Conservation (phyloP, 1,140 invertebrate species). For the Penaeus vannamei region DNA sequence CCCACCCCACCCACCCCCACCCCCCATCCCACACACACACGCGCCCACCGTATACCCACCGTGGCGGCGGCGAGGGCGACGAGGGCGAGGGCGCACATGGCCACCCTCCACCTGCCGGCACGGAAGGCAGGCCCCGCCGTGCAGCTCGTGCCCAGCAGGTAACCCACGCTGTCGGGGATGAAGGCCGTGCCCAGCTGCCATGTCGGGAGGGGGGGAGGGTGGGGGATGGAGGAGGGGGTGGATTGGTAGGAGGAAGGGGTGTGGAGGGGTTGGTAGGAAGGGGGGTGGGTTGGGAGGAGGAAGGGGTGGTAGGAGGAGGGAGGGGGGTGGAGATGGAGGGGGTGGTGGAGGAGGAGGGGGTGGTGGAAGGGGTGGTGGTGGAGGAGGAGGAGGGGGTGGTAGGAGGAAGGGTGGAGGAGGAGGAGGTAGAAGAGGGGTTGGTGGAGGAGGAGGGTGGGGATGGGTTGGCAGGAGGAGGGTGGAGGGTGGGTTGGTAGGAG, state of each 20-base stretch:
- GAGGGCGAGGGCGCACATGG: slow-evolving; percentile 77
- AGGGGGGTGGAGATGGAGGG: too few species aligned
- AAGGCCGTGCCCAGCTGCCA: slow-evolving; percentile 87
- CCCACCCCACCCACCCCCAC: not conserved
- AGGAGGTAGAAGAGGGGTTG: too few species aligned
- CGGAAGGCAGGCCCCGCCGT: slow-evolving; percentile 79
- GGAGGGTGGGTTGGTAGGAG: too few species aligned
- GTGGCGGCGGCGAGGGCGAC: slow-evolving; percentile 78
- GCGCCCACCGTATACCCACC: slow-evolving; percentile 71
- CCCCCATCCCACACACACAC: too few species aligned
- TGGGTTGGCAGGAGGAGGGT: too few species aligned
- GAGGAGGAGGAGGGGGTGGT: too few species aligned
- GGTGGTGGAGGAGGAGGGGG: too few species aligned
- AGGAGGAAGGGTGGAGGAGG: too few species aligned
- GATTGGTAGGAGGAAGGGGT: not conserved
- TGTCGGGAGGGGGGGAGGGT: slow-evolving; percentile 72
- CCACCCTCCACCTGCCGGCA: slow-evolving; percentile 78
- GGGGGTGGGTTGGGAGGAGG: not conserved
- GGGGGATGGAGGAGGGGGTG: not conserved
- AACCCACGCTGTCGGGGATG: slow-evolving; percentile 86
- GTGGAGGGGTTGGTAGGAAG: not conserved
- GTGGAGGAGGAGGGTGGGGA: too few species aligned
- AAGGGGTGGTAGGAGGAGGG: too few species aligned
- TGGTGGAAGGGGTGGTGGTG: too few species aligned
- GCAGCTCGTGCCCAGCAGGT: slow-evolving; percentile 85